Evolutionary conservation across 2,113 vertebrate species (phyloP), one percentile per base, ranked within the genome.

Genomic region (Hemibagrus wyckioides): DNA sequence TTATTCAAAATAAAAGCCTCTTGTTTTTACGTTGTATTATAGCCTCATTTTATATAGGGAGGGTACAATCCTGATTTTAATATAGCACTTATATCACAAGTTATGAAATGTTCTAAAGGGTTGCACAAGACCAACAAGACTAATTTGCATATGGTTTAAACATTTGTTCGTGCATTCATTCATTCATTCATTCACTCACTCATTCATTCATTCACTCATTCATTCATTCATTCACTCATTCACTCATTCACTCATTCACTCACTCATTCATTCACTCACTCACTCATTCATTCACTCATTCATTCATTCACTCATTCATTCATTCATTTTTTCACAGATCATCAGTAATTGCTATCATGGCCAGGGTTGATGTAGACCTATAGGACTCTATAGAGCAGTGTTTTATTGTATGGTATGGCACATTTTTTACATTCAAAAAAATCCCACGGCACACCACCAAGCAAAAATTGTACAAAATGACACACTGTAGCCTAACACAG

Each of bases 1-100:
- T 13, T 85, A n/a, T 80, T 85, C 83, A 89, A 82, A 87, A 85
- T 89, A 87, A 79, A 77, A 82, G 76, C 17, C 39, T 2, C 52
- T 15, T 61, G 25, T 44, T 63, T 59, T 61, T 13, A 23, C 4
- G 1, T 44, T 6, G 33, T 71, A 3, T 41, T 39, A 21, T 73
- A 10, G 25, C 19, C 1, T 8, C 0, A 73, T 73, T n/a, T n/a
- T n/a, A n/a, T n/a, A n/a, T n/a, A n/a, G n/a, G n/a, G n/a, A n/a
- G n/a, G n/a, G n/a, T n/a, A n/a, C n/a, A n/a, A n/a, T 28, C 6
- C 25, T 25, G 28, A 63, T 33, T 67, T 67, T 30, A 69, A 36
- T 69, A 69, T 21, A 69, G 0, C 2, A 9, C 7, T 36, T 36
- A 19, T 69, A 36, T 69, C 17, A 69, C 15, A 67, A 6, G 30